phyloP scores from a whole-genome alignment of 2,113 vertebrate species.

The Meleagris gallopavo region DNA sequence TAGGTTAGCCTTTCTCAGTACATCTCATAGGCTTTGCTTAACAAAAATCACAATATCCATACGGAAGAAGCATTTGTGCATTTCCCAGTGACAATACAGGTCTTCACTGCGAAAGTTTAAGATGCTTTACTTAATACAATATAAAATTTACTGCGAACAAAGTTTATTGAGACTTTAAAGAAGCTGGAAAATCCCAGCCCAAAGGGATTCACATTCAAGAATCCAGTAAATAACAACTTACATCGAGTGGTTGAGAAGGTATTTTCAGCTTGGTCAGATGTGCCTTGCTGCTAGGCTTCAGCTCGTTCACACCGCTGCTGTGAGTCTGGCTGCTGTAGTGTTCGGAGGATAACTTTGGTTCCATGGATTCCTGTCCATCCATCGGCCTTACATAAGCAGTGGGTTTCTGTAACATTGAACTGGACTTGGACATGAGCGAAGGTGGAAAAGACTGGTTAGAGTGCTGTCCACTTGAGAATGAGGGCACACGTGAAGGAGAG shows the following conservation, averaged over 20 bases:
- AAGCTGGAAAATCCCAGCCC: background rate
- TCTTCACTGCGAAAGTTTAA: background rate
- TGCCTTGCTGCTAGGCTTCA: constrained; percentile 94
- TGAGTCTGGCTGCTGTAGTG: constrained; percentile 90
- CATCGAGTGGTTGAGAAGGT: constrained; percentile 93
- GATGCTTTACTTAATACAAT: background rate
- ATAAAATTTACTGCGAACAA: background rate
- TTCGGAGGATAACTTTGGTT: constrained; percentile 91
- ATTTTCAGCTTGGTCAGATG: constrained; percentile 97
- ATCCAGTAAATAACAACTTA: constrained; percentile 67
- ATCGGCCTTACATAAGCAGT: constrained; percentile 98
- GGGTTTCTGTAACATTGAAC: constrained; percentile 96
- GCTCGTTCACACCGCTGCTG: constrained; percentile 86
- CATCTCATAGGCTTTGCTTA: background rate
- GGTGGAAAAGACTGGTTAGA: constrained; percentile 93
- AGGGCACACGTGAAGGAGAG: constrained; percentile 92
- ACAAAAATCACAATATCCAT: background rate
- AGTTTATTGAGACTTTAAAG: background rate
- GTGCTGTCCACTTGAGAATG: constrained; percentile 91
- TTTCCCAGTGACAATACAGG: background rate
- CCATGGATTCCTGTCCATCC: constrained; percentile 96
- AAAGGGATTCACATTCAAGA: background rate
- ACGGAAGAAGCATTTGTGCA: background rate
- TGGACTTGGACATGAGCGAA: constrained; percentile 94
- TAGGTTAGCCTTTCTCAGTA: background rate